phyloP scores from a whole-genome alignment of 2,888 invertebrate species.

The Drosophila histrio region DNA sequence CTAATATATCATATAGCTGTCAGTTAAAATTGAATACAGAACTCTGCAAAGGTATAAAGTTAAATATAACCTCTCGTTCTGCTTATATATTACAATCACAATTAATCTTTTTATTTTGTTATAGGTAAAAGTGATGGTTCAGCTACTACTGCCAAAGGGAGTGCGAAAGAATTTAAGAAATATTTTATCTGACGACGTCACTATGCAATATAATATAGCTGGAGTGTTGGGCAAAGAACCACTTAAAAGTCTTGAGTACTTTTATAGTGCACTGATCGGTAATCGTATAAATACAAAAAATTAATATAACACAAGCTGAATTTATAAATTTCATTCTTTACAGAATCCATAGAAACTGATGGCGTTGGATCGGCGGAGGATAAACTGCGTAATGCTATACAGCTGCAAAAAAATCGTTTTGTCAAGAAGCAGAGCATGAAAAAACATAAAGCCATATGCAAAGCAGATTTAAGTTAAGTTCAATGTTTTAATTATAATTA shows the following conservation, averaged over 20 bases:
- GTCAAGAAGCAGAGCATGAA: not conserved
- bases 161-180: not conserved
- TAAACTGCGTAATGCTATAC: not conserved
- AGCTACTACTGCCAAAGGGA: not conserved
- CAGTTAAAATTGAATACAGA: no score
- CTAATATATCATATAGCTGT: no score
- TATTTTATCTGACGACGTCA: not conserved
- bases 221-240: not conserved
- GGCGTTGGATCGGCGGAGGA: not conserved
- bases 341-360: not conserved
- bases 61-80: no score
- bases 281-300: not conserved
- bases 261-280: not conserved
- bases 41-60: no score
- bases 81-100: not conserved
- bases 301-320: not conserved
- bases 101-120: not conserved
- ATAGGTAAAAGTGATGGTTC: not conserved
- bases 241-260: not conserved
- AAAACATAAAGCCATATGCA: not conserved
- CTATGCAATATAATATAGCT: not conserved
- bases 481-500: no score
- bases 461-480: no score
- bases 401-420: not conserved
- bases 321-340: not conserved